A percentile compares a stretch with the other conserved stretches of the same genome.
These are phyloP conservation scores for Sakesphorus luctuosus DNA, from an alignment of 2,113 vertebrate species.

Conservation along the genomic window DNA sequence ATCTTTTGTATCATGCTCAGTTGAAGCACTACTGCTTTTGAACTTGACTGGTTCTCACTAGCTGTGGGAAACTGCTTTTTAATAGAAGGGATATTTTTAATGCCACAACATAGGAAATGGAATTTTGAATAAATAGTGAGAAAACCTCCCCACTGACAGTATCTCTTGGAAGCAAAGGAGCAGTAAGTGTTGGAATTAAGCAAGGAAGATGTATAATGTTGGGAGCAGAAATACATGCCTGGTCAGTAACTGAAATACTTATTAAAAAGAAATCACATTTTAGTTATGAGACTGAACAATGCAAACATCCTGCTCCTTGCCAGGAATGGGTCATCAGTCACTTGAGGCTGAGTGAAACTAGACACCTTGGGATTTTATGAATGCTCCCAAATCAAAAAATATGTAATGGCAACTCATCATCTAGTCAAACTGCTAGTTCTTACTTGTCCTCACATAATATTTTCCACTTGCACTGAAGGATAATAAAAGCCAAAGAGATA, in stretches of 20 bases:
- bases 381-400: background rate
- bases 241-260: background rate
- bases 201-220: background rate
- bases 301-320: background rate
- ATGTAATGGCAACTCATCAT: background rate
- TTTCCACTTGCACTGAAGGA: background rate
- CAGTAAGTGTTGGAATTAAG: background rate
- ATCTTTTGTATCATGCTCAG: background rate
- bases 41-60: background rate
- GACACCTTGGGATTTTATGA: background rate
- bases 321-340: rapidly evolving
- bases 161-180: background rate
- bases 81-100: background rate
- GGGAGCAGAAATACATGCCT: background rate
- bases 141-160: background rate
- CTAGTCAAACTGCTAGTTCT: background rate
- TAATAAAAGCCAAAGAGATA: background rate
- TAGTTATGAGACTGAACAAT: background rate
- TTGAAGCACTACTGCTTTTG: background rate
- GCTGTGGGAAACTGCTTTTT: background rate
- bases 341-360: background rate
- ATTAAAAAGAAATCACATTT: background rate
- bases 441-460: background rate
- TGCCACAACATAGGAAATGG: background rate
- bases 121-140: background rate